Base-by-base conservation (phyloP, 2,888 invertebrate species). In the Chloroclystis v-ata region DNA sequence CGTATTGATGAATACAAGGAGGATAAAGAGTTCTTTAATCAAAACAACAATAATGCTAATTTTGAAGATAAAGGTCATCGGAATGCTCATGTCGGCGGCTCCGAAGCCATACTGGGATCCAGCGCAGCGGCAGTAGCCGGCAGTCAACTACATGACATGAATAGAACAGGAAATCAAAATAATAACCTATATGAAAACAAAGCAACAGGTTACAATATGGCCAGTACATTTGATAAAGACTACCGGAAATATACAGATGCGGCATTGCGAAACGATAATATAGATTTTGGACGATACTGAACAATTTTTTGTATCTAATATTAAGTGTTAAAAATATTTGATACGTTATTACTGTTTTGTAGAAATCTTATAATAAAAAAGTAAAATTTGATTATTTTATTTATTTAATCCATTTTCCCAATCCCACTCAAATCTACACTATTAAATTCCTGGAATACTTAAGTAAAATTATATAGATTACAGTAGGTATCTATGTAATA, bases 1-100 rank as follows among this genome's bases (percentile, higher is more conserved):
- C 81, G 81, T 52, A 85, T 83, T 53, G 82, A 85, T 46, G 84
- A 86, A 56, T 85, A 80, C 63, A 72, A 76, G 50, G 82, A 82
- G 60, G 79, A 84, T 43, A 78, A 83, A 28, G 80, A 85, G 47
- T 84, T 82, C 52, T 82, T 66, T 51, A 82, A 84, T 52, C 80
- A 83, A 54, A 75, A 64, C 11, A 74, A 75, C 39, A 78, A 69
- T 28, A 77, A 56, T 37, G 59, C 61, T 33, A 63, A 68, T 35
- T 63, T 63, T 9, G 67, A 75, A 52, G 81, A 82, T 49, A 74
- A 60, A 2, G 78, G 70, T 5, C 61, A 54, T 50, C 65, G 70
- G 3, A 65, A 69, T 24, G 47, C 59, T 25, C 68, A 75, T 37
- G 44, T 60, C 5, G 78, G 79, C 30, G 82, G 73, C 2, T 72